Evolutionary conservation across 2,113 vertebrate species (phyloP).

Genomic region (Pitta sordida): DNA sequence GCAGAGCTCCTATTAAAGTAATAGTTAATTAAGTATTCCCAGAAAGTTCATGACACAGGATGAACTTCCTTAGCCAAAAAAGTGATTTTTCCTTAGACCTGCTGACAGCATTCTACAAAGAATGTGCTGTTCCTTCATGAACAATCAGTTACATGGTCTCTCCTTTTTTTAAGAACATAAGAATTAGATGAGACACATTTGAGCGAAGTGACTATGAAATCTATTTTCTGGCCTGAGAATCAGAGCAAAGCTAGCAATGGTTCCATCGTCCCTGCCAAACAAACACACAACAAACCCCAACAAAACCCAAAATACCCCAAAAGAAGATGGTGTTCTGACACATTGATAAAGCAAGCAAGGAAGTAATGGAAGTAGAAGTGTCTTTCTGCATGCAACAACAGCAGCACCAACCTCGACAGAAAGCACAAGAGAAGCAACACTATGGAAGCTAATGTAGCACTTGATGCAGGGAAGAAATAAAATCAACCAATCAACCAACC

Average conservation of each 20-base stretch:
- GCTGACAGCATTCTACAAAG: not conserved
- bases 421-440: not conserved
- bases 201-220: not conserved
- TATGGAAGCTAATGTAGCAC: not conserved
- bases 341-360: not conserved
- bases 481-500: not conserved
- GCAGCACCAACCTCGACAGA: not conserved
- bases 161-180: not conserved
- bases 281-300: not conserved
- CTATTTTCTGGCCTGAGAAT: not conserved
- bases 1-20: not conserved
- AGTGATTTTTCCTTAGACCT: not conserved
- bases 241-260: not conserved
- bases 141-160: not conserved
- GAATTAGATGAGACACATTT: not conserved
- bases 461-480: rapidly evolving
- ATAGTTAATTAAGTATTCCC: not conserved
- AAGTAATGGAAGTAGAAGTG: not conserved
- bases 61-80: not conserved
- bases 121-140: not conserved
- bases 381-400: not conserved
- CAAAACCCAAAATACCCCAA: not conserved
- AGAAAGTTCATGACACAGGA: not conserved
- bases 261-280: not conserved
- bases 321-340: not conserved